phyloP scores from a whole-genome alignment of 1,140 invertebrate species.

The Stegodyphus dumicola region DNA sequence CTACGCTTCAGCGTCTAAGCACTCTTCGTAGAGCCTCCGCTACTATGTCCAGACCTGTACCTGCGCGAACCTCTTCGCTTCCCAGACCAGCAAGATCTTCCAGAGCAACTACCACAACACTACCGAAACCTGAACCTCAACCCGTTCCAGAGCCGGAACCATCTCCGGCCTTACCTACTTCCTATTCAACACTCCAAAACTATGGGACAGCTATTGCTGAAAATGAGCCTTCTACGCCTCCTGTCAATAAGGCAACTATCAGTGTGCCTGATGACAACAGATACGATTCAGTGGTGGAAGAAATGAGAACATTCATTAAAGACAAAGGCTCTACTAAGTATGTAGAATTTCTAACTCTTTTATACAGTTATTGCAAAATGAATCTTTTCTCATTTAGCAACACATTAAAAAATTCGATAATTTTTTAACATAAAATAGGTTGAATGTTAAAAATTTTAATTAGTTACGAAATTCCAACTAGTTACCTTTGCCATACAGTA shows the following conservation, averaged over 20 bases:
- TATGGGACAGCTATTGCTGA: conserved; percentile 37
- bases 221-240: conserved; percentile 15
- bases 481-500: too few species aligned
- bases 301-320: conserved; percentile 53
- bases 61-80: conserved; percentile 43
- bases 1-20: conserved; percentile 32
- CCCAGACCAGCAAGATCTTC: conserved; percentile 24
- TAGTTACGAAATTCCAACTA: too few species aligned
- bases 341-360: not conserved
- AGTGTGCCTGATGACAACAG: conserved; percentile 24
- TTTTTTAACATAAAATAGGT: too few species aligned
- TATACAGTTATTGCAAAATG: too few species aligned
- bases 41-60: conserved; percentile 30
- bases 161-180: conserved; percentile 34
- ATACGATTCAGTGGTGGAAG: conserved; percentile 58
- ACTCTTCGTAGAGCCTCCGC: conserved; percentile 33
- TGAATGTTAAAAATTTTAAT: too few species aligned
- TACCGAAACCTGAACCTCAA: conserved; percentile 44
- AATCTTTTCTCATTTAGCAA: too few species aligned
- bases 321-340: conserved; percentile 52
- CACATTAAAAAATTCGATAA: too few species aligned
- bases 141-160: conserved; percentile 33
- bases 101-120: conserved; percentile 26
- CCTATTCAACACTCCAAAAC: conserved; percentile 51
- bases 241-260: conserved; percentile 24